Percentiles rank a stretch among this genome's conserved stretches.
These are phyloP conservation scores for Drosophila varians DNA, from an alignment of 1,140 invertebrate genomes.

Conservation along the genomic window DNA sequence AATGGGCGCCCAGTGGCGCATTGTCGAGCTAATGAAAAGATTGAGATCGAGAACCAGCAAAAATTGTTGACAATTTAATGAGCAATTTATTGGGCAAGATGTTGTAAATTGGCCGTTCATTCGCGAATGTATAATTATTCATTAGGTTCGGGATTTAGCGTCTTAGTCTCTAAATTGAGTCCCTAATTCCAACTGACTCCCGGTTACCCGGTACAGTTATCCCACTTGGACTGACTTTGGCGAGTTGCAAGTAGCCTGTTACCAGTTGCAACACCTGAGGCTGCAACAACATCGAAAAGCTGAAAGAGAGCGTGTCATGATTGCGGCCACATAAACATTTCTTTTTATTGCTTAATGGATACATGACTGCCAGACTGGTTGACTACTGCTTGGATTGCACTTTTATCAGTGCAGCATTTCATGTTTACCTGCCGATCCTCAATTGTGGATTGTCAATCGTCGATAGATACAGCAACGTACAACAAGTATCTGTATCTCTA, in stretches of 20 bases:
- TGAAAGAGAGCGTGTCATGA: constrained; percentile 53
- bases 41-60: constrained; percentile 34
- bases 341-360: constrained; percentile 56
- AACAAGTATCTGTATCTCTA: constrained; percentile 18
- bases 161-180: constrained; percentile 21
- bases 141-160: constrained; percentile 21
- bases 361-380: constrained; percentile 30
- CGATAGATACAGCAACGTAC: constrained; percentile 21
- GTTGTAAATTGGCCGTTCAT: constrained; percentile 38
- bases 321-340: constrained; percentile 54
- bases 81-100: constrained; percentile 39
- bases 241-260: constrained; percentile 11
- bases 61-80: constrained; percentile 50
- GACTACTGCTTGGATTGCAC: constrained; percentile 9
- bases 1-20: constrained; percentile 27
- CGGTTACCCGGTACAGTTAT: constrained; percentile 26
- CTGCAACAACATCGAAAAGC: constrained; percentile 1
- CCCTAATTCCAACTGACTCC: constrained; percentile 20
- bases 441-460: constrained; percentile 17
- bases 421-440: constrained; percentile 32
- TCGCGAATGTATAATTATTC: constrained; percentile 13
- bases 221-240: too few relatives aligned
- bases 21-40: constrained; percentile 35
- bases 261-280: constrained; percentile 1
- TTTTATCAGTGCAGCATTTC: constrained; percentile 54